Evolutionary conservation across 2,113 vertebrate genomes (phyloP).

Genomic region (Manacus vitellinus): DNA sequence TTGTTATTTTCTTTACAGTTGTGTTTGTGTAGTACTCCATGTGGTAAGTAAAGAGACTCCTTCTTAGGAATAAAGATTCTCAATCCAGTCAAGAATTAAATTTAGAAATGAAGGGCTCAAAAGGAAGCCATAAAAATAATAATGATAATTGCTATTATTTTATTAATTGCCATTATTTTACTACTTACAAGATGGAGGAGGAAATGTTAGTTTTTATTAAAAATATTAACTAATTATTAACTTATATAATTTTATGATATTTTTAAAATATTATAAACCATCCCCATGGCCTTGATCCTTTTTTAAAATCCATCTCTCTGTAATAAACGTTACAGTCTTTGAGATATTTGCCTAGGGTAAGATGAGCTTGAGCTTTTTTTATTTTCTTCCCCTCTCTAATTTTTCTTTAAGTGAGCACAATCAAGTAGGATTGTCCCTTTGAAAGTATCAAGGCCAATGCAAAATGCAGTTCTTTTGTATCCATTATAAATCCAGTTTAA

Average conservation of each 20-base stretch:
- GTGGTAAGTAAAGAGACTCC: background rate
- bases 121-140: background rate
- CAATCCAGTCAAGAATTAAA: background rate
- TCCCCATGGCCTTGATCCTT: background rate
- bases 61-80: background rate
- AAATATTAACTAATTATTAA: background rate
- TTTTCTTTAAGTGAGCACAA: background rate
- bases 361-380: background rate
- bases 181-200: background rate
- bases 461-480: background rate
- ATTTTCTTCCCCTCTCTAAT: background rate
- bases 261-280: background rate
- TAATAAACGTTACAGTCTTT: background rate
- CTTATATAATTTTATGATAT: background rate
- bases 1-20: background rate
- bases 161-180: background rate
- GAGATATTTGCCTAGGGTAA: background rate
- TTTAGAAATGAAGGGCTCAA: background rate
- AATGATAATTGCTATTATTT: background rate
- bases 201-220: background rate
- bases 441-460: background rate
- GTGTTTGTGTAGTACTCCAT: background rate
- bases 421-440: background rate
- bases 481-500: constrained; percentile 12
- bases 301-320: background rate